A percentile compares a stretch with the other conserved stretches of the same genome.
phyloP scores from a whole-genome alignment of 1,140 invertebrate species.

The Liolophura sinensis region DNA sequence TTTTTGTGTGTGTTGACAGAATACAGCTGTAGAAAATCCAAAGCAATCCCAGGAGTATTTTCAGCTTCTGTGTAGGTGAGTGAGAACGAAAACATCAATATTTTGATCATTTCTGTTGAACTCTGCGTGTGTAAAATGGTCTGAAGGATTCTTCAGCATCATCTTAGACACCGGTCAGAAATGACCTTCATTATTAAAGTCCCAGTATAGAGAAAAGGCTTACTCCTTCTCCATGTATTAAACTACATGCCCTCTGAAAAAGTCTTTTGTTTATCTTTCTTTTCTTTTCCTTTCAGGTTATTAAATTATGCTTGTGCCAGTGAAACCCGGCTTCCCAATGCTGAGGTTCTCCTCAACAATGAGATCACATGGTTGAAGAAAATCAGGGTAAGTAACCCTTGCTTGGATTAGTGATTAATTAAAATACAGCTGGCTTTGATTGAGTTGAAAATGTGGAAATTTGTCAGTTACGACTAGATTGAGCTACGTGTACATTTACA shows the following conservation, averaged over 20 bases:
- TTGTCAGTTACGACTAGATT: too few relatives aligned
- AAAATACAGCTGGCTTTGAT: too few relatives aligned
- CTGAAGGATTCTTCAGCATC: too few relatives aligned
- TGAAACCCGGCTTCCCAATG: conserved; percentile 70
- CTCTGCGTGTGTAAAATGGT: too few relatives aligned
- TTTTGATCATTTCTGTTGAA: background rate
- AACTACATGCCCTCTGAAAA: too few relatives aligned
- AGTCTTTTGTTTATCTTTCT: conserved; percentile 1
- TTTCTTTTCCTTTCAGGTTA: conserved; percentile 67
- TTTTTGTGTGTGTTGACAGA: conserved; percentile 62
- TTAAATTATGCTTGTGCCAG: conserved; percentile 75
- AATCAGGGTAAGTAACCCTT: conserved; percentile 62
- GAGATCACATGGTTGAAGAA: conserved; percentile 83
- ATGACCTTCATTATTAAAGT: too few relatives aligned
- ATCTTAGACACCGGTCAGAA: too few relatives aligned
- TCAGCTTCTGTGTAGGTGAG: conserved; percentile 69
- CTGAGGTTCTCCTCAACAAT: conserved; percentile 72
- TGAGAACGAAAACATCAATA: conserved; percentile 1
- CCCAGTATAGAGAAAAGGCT: too few relatives aligned
- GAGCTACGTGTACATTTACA: too few relatives aligned
- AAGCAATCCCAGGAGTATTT: conserved; percentile 82
- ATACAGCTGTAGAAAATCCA: conserved; percentile 75
- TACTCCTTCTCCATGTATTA: too few relatives aligned
- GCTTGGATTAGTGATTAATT: background rate
- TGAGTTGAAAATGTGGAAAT: too few relatives aligned